Evolutionary conservation across 2,888 invertebrate species (phyloP), one percentile per base, ranked within the genome.

Genomic region (Plusia festucae): DNA sequence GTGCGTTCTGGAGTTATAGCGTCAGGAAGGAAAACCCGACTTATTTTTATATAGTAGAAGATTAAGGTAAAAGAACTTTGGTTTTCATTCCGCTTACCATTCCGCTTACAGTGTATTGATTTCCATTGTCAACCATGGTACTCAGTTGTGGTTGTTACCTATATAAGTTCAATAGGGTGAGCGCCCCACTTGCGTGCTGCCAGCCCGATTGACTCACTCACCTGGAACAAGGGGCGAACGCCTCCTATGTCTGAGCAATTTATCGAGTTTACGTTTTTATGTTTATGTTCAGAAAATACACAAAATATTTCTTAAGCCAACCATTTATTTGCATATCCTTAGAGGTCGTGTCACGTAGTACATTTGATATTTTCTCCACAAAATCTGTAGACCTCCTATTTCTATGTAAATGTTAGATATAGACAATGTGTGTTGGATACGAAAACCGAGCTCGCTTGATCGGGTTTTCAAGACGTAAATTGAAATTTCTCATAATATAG

Each of bases 201-300:
- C 68, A 76, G 69, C 73, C 73, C 81, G 78, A 82, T 83, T 82
- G 86, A 87, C 79, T 89, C 90, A 86, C 90, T 91, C 89, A 91
- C 91, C 89, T 91, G 91, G 66, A 91, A 91, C 90, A 90, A 90
- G 85, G 83, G 84, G 82, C 78, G 78, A 85, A 86, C 80, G 80
- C 78, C 82, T 82, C 82, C 84, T 82, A 82, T 83, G 81, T 79
- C 75, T 79, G 71, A 68, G 55, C 82, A 78, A 83, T 83, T 82
- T 84, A 83, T 82, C 73, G 72, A 76, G 70, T 85, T 85, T 82
- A 80, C 82, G 83, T 83, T 82, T 84, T 83, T 79, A 83, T 81
- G 68, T 75, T 69, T 66, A 65, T 73, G 51, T 68, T 71, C 44
- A 57, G 52, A 64, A 78, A 78, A 76, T 65, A 74, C 60, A 79